phyloP scores from a whole-genome alignment of 1,140 invertebrate genomes.

The Apis cerana region DNA sequence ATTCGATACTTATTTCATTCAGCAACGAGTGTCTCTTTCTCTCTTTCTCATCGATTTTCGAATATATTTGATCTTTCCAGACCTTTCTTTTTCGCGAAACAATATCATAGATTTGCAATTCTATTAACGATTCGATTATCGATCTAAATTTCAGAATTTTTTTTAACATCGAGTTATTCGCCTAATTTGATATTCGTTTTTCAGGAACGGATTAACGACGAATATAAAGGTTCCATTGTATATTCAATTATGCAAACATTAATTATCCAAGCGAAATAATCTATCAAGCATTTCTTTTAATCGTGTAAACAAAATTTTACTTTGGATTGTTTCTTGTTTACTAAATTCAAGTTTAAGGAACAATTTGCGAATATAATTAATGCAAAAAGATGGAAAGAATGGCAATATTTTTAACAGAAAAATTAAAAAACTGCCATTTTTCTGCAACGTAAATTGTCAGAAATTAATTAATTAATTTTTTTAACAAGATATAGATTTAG shows the following conservation, averaged over 20 bases:
- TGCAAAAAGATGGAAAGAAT: not conserved
- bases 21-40: slow-evolving; percentile 56
- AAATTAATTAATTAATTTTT: no score
- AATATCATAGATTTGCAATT: not conserved
- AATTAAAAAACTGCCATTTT: no score
- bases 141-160: no score
- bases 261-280: no score
- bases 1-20: slow-evolving; percentile 14
- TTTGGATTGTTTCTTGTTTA: no score
- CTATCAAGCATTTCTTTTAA: not conserved
- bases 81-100: not conserved
- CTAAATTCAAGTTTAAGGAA: not conserved
- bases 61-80: not conserved
- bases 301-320: not conserved
- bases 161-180: no score
- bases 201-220: no score
- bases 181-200: no score
- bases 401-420: not conserved
- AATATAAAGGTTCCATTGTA: no score
- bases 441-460: no score
- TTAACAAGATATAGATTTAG: no score
- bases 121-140: not conserved
- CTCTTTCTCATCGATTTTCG: not conserved
- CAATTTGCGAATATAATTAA: slow-evolving; percentile 7
- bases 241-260: no score